Percentiles rank a stretch among this genome's conserved stretches.
phyloP scores from a whole-genome alignment of 2,113 vertebrate species.

The Scomber japonicus region DNA sequence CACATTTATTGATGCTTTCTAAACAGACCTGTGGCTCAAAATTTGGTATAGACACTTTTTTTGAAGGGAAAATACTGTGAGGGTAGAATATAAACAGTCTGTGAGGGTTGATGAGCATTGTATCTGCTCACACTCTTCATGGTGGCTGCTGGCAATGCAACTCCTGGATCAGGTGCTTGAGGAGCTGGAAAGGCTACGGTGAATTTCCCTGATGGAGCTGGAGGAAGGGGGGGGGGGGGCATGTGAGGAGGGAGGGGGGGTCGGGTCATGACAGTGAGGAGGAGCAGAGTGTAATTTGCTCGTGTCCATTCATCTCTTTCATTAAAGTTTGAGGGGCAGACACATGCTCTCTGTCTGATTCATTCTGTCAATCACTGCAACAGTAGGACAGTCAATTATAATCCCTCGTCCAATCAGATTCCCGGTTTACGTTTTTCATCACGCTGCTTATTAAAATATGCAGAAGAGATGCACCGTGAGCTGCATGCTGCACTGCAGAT shows the following conservation, averaged over 20 bases:
- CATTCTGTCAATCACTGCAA: constrained; percentile 66
- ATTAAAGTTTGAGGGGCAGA: constrained; percentile 81
- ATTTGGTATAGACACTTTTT: no score
- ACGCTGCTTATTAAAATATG: not conserved
- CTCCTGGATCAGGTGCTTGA: constrained; percentile 84
- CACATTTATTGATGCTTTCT: no score
- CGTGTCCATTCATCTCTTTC: constrained; percentile 81
- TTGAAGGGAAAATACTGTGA: no score
- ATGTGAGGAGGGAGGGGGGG: not conserved
- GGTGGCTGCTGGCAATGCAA: constrained; percentile 71
- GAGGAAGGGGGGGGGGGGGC: not conserved
- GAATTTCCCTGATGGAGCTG: constrained; percentile 38
- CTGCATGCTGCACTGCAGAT: no score
- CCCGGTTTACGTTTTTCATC: constrained; percentile 13
- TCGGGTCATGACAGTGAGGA: constrained; percentile 33
- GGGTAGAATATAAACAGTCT: no score
- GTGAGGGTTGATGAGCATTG: constrained; percentile 59
- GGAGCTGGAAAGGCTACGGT: constrained; percentile 66
- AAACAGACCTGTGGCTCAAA: no score
- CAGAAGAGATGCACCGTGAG: no score
- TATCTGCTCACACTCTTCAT: constrained; percentile 79
- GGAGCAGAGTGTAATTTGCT: constrained; percentile 79
- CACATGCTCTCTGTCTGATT: constrained; percentile 80
- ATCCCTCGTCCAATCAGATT: constrained; percentile 66
- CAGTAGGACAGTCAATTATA: constrained; percentile 71